Evolutionary conservation across 2,888 invertebrate species (phyloP).

Genomic region (Vanessa cardui): DNA sequence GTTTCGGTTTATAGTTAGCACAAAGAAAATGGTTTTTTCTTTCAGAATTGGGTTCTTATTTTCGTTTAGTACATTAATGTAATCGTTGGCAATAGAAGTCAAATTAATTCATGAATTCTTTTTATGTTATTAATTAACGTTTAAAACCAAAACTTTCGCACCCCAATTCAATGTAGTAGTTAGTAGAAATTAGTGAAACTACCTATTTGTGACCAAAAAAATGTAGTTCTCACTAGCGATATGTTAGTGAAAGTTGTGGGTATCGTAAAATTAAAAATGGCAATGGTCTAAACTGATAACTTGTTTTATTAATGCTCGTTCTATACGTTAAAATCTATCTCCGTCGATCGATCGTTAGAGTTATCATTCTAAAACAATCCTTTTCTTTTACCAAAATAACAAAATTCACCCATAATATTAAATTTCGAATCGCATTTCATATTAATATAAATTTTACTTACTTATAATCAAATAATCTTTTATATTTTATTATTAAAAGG

Average conservation of each 20-base stretch:
- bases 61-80: not conserved
- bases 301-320: slow-evolving; percentile 37
- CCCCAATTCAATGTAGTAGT: not conserved
- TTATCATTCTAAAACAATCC: not conserved
- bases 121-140: not conserved
- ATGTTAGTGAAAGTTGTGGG: slow-evolving; percentile 75
- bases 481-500: no score
- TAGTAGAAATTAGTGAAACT: slow-evolving; percentile 7
- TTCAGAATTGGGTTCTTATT: not conserved
- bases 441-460: no score
- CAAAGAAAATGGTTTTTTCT: not conserved
- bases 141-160: not conserved
- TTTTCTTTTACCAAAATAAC: not conserved
- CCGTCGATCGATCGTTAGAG: not conserved
- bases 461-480: no score
- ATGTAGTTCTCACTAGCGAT: slow-evolving; percentile 19
- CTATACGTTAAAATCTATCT: not conserved
- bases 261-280: slow-evolving; percentile 77
- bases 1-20: no score
- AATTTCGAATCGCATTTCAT: no score
- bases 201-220: slow-evolving; percentile 20
- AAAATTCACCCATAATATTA: no score
- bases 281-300: slow-evolving; percentile 51
- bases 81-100: not conserved
- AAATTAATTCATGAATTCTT: not conserved